Evolutionary conservation across 2,113 vertebrate genomes (phyloP), one percentile per base, ranked within the genome.

Genomic region (Camelus bactrianus): DNA sequence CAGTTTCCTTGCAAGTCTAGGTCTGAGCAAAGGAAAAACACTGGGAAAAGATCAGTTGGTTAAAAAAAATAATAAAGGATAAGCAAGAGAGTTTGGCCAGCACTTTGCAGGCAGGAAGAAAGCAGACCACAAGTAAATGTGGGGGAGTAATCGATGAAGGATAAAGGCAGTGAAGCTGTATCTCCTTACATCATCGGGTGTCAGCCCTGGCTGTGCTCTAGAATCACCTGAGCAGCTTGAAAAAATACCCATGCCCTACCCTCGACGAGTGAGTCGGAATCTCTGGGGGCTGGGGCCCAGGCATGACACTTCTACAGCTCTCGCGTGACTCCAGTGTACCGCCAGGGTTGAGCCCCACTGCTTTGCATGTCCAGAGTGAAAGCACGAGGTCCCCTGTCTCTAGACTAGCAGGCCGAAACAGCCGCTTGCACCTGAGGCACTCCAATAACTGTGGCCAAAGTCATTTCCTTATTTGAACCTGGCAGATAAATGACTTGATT

Each of bases 401-500:
- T n/a, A 58, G 73, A 64, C 54, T 42, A n/a, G 64, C 75, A 75
- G 16, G 42, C 19, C 67, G 16, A 67, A 93, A 73, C 28, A 95
- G 79, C 35, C 70, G 24, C 67, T 86, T 79, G 38, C 35, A 58
- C 46, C 64, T 48, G 28, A 60, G 86, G 65, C 54, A 26, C n/a
- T 58, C 67, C 83, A 94, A 3, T 58, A 56, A 90, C 1, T 60
- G 46, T 11, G 28, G 82, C 52, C 58, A 77, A 89, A 65, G 56
- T 70, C 35, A 96, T 84, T 95, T 93, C 38, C 65, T 85, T 79
- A 75, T 82, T 94, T 92, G 79, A 92, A 73, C 30, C 73, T 87
- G 65, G 64, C 73, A 86, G 48, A 85, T 90, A 91, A 79, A 64
- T 54, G 35, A 64, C 54, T 92, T 38, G 32, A 72, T 85, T 96